phyloP scores from a whole-genome alignment of 2,888 invertebrate genomes.

The Pharmacophagus antenor region DNA sequence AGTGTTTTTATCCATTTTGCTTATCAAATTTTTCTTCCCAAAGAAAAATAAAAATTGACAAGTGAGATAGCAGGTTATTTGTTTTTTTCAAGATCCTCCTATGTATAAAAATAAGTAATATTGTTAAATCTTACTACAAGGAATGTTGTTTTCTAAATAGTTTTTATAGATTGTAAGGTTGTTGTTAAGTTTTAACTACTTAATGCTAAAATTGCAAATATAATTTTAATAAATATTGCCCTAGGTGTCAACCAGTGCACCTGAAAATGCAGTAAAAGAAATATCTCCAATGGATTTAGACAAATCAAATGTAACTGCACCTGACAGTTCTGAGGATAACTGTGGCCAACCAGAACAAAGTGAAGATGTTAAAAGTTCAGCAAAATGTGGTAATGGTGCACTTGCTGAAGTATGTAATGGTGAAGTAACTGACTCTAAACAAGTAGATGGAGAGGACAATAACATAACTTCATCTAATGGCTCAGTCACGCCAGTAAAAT shows the following conservation, averaged over 20 bases:
- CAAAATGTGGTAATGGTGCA: constrained; percentile 46
- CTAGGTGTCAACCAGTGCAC: constrained; percentile 74
- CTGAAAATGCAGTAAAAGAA: constrained; percentile 48
- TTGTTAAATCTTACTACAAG: too few relatives aligned
- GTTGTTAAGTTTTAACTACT: too few relatives aligned
- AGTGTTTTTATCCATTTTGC: too few relatives aligned
- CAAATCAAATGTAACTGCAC: constrained; percentile 53
- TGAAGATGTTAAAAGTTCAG: constrained; percentile 48
- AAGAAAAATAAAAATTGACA: too few relatives aligned
- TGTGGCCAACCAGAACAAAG: constrained; percentile 68
- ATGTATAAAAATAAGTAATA: too few relatives aligned
- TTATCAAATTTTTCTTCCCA: background rate
- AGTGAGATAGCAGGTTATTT: too few relatives aligned
- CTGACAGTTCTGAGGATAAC: constrained; percentile 74
- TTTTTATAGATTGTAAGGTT: too few relatives aligned
- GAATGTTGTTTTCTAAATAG: too few relatives aligned
- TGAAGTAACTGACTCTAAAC: constrained; percentile 71
- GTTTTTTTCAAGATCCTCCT: too few relatives aligned
- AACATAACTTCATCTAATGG: constrained; percentile 79
- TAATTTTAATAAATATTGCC: background rate
- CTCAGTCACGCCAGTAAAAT: constrained; percentile 59
- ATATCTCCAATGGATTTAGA: constrained; percentile 50
- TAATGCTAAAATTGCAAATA: background rate
- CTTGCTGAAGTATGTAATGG: constrained; percentile 60
- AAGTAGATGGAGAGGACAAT: constrained; percentile 60